These are phyloP conservation scores for Drosophila mayri DNA, from an alignment of 1,140 invertebrate species.

Conservation along the genomic window DNA sequence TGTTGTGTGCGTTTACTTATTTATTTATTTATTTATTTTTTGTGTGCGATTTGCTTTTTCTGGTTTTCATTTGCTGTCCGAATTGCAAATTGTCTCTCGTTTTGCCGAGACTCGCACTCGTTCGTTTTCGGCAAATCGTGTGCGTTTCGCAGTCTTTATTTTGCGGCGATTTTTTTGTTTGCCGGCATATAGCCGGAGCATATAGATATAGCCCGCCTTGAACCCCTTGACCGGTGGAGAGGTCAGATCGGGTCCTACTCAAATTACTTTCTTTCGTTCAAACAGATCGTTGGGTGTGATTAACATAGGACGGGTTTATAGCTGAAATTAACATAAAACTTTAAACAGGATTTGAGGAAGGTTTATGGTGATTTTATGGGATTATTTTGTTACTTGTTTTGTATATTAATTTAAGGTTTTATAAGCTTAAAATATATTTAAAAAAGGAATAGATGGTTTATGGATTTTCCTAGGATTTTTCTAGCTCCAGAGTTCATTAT, in stretches of 20 bases:
- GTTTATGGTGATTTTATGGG: not conserved
- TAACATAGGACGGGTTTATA: not conserved
- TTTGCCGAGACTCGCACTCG: conserved; percentile 42
- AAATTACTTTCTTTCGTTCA: conserved; percentile 19
- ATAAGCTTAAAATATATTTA: not conserved
- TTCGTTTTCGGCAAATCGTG: conserved; percentile 54
- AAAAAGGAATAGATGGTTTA: not conserved
- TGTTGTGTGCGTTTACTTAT: conserved; percentile 47
- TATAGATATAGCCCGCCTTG: conserved; percentile 39
- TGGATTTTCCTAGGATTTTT: not conserved
- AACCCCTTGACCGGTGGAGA: conserved; percentile 31
- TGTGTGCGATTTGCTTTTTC: conserved; percentile 55
- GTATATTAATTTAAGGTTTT: not conserved
- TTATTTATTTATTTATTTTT: conserved; percentile 2
- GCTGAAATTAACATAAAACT: not conserved
- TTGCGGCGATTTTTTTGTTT: conserved; percentile 29
- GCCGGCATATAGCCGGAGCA: conserved; percentile 4
- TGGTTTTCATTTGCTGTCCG: conserved; percentile 70
- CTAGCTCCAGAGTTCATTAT: not conserved
- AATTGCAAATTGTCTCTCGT: conserved; percentile 82
- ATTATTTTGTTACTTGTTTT: not conserved
- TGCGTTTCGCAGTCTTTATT: conserved; percentile 66
- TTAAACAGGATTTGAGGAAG: not conserved
- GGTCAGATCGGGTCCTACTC: not conserved
- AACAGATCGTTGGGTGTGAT: not conserved